Percentiles rank a stretch among this genome's conserved stretches.
phyloP scores from a whole-genome alignment of 2,888 invertebrate genomes.

The Protonemura montana region DNA sequence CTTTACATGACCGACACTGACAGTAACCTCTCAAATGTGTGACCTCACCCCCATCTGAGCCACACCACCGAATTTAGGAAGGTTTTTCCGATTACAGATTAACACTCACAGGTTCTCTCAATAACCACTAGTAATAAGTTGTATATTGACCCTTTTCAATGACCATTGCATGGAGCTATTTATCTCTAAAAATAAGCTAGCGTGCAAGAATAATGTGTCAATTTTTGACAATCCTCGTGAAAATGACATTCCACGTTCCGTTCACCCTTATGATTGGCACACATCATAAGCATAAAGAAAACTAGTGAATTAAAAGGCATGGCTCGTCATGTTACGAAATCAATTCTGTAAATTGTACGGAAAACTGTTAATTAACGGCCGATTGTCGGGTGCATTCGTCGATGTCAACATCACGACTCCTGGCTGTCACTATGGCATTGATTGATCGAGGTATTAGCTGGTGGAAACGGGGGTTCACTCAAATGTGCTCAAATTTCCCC shows the following conservation, averaged over 20 bases:
- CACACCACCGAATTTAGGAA: background rate
- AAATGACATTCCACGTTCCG: background rate
- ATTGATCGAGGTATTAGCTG: background rate
- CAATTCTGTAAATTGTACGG: background rate
- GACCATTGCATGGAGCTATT: too few relatives aligned
- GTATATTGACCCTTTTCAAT: background rate
- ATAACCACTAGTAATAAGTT: background rate
- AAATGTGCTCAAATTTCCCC: background rate
- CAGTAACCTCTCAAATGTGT: constrained; percentile 31
- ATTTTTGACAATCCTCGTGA: constrained; percentile 7
- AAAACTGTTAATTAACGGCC: background rate
- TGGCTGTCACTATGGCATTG: background rate
- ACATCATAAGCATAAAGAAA: background rate
- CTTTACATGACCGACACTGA: constrained; percentile 29
- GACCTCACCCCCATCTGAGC: constrained; percentile 38
- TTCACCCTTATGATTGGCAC: background rate
- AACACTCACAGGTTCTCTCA: background rate
- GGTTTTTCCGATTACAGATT: background rate
- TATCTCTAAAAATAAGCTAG: background rate
- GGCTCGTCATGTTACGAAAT: background rate
- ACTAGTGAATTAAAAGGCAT: background rate
- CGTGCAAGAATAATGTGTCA: background rate
- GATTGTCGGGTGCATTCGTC: background rate
- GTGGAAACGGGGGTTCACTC: background rate
- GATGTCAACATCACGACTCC: background rate